Evolutionary conservation across 2,888 invertebrate species (phyloP).

Genomic region (Spodoptera littoralis): DNA sequence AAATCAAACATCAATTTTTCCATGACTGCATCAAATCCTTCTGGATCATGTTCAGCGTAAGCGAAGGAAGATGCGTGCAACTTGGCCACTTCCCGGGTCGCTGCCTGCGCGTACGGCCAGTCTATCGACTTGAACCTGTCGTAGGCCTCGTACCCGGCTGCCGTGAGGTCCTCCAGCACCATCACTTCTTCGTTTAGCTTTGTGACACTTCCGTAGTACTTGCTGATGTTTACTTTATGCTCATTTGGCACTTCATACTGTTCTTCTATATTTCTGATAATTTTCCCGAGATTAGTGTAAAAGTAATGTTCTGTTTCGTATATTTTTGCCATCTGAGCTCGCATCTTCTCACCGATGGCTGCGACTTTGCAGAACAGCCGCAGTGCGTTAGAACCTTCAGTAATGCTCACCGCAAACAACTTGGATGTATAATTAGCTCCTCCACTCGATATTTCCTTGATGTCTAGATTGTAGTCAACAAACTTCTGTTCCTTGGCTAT

Average conservation of each 20-base stretch:
- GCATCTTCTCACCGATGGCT: conserved; percentile 62
- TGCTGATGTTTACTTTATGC: conserved; percentile 63
- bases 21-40: conserved; percentile 63
- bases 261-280: conserved; percentile 64
- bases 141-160: conserved; percentile 65
- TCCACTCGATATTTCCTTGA: conserved; percentile 55
- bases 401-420: conserved; percentile 54
- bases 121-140: conserved; percentile 70
- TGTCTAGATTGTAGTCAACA: conserved; percentile 44
- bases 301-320: conserved; percentile 68
- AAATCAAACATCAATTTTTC: conserved; percentile 47
- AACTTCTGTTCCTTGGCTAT: conserved; percentile 55
- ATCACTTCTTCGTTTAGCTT: conserved; percentile 66
- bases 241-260: conserved; percentile 60
- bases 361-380: conserved; percentile 73
- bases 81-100: conserved; percentile 71
- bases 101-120: conserved; percentile 71
- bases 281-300: conserved; percentile 64
- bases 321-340: conserved; percentile 54
- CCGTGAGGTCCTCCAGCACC: conserved; percentile 72
- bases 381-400: conserved; percentile 46
- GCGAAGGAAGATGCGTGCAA: conserved; percentile 79
- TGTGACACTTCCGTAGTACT: conserved; percentile 65
- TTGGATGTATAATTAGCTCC: conserved; percentile 68
- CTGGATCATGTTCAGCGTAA: conserved; percentile 62